Evolutionary conservation across 2,888 invertebrate species (phyloP), one percentile per base, ranked within the genome.

Genomic region (Parnassius smintheus): DNA sequence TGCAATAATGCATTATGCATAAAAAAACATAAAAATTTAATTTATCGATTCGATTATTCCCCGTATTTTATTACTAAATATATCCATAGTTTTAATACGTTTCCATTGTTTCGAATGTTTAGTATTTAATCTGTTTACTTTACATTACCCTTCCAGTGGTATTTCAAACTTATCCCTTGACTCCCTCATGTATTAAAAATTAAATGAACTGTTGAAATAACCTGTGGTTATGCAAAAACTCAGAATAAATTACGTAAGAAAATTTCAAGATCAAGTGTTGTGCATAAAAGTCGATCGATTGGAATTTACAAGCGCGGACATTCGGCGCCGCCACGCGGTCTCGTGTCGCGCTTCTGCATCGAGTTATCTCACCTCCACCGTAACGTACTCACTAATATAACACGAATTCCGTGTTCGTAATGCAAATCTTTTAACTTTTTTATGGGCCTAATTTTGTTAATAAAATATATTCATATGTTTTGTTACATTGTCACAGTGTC

Each of bases 311-410:
- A 71, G 69, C 66, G 71, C 69, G 69, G 61, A 49, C 67, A 64
- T 57, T 51, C 65, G 75, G 68, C 75, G 84, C 72, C 85, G 85
- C 85, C 85, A 79, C 71, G 82, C 87, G 65, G 87, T 86, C 87
- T 86, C 82, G 74, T 65, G 64, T 62, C 61, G 68, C 68, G 70
- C 59, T 8, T 61, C 64, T 69, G 68, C 69, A 65, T 65, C 73
- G 68, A 71, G 70, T 73, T 74, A 71, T 72, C 71, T 72, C 69
- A 70, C 72, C 68, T 70, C 66, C 60, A 63, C 65, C 56, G 50
- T 44, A 61, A 42, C 49, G 18, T 35, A 52, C 55, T 25, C 59
- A 11, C 58, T 58, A 62, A 62, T 62, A 54, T 63, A 41, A 45
- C 56, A 48, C 55, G 48, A 54, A 44, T n/a, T 51, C 44, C 59